Conservation (phyloP, 2,888 invertebrate species). For the Idaea biselata region DNA sequence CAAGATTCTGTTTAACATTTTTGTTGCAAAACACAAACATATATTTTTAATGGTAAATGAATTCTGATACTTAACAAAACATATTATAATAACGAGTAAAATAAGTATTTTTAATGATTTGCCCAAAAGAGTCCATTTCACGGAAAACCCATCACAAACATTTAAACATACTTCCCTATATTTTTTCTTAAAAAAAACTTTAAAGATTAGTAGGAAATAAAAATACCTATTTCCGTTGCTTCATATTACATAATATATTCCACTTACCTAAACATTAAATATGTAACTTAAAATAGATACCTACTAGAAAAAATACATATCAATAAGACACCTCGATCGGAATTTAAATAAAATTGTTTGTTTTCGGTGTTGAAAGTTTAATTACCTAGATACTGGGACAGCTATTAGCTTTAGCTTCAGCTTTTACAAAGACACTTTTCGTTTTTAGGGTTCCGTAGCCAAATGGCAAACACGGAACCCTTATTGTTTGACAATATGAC, state of each 20-base stretch:
- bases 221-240: neutral
- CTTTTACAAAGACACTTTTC: neutral
- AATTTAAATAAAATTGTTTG: neutral
- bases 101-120: no score
- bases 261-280: neutral
- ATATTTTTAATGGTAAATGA: no score
- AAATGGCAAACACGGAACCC: no score
- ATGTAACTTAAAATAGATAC: neutral
- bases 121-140: no score
- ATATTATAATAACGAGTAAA: no score
- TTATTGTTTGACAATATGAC: no score
- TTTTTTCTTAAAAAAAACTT: neutral
- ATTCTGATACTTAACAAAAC: no score
- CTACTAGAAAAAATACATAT: neutral
- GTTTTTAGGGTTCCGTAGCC: no score
- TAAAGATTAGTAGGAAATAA: neutral
- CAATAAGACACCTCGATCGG: neutral
- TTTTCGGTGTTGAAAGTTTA: neutral
- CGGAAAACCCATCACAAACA: neutral
- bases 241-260: neutral
- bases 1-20: no score
- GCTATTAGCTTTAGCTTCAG: neutral
- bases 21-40: no score
- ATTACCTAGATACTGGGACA: neutral
- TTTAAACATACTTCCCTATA: neutral